These are phyloP conservation scores for Upupa epops DNA, from an alignment of 2,113 vertebrate species.

Conservation along the genomic window DNA sequence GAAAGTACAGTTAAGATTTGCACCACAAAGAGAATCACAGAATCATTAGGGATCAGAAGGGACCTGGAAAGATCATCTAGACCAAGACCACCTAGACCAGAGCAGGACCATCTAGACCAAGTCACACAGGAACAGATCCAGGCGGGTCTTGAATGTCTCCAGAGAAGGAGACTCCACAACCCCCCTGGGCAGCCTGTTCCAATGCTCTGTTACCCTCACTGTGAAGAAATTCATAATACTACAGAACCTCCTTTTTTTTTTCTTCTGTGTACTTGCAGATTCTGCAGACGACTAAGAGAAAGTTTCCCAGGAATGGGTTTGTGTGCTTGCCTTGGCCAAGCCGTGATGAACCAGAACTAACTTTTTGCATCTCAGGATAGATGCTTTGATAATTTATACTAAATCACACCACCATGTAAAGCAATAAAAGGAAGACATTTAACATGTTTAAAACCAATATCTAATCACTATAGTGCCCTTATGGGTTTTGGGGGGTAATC, in stretches of 20 bases:
- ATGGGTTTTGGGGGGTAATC: neutral
- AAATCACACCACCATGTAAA: neutral
- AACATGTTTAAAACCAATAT: neutral
- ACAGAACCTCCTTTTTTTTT: neutral
- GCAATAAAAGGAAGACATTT: neutral
- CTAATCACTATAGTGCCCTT: neutral
- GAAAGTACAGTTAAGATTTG: neutral
- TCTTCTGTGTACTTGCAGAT: neutral
- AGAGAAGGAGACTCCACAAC: too few species aligned
- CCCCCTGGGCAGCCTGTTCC: too few species aligned
- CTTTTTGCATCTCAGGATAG: neutral
- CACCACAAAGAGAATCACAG: too few species aligned
- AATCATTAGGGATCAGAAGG: too few species aligned
- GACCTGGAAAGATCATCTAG: too few species aligned
- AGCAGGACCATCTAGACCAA: too few species aligned
- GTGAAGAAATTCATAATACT: too few species aligned
- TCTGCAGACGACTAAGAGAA: neutral
- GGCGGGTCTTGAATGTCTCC: too few species aligned
- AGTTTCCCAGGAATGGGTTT: neutral
- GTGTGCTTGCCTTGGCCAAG: neutral
- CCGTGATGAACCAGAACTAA: neutral
- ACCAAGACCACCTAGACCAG: too few species aligned
- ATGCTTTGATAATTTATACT: neutral
- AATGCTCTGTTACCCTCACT: too few species aligned
- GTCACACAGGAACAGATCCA: too few species aligned